Evolutionary conservation across 2,797 vertebrate genomes (phyloP), one percentile per base, ranked within the genome.

Genomic region (Lutjanus argentimaculatus): DNA sequence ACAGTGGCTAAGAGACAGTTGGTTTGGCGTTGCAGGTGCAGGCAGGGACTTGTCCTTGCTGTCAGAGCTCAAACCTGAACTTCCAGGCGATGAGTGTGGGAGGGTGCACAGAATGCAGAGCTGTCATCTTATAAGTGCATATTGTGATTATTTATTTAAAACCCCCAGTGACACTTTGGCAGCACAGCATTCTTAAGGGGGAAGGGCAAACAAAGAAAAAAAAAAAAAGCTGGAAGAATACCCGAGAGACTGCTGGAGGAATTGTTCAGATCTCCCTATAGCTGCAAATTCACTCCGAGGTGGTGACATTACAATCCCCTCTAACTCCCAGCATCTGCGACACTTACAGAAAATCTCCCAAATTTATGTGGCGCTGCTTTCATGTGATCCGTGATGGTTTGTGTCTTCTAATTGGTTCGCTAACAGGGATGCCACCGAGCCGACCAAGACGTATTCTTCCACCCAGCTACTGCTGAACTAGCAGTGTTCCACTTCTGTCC

Each of bases 131-230:
- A 91, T 92, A 91, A 92, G 91, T 79, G 84, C 85, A 79, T 72
- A 75, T 83, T 72, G 77, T 87, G 81, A 93, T 94, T 87, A 93
- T 95, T 95, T 94, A 94, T 94, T 94, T 88, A 93, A 91, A 91
- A 85, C 48, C 77, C 77, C 57, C 51, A 15, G 84, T 86, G 89
- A 90, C 87, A 92, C 85, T 79, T 88, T 85, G 85, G 86, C 88
- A 91, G 87, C 1, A 7, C 46, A 25, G 75, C 46, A 30, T 82
- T 91, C 70, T 79, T 72, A 17, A 59, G 75, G 68, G 74, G 77
- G 80, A 72, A 84, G 80, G 73, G 80, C 56, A 71, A 84, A 83
- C 66, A 84, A 85, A 63, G n/a, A 45, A 16, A 43, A 36, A 1
- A 19, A 59, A 46, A 51, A 42, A 25, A 66, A 16, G 71, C 12